Evolutionary conservation across 2,797 vertebrate genomes (phyloP).

Genomic region (Morus bassanus): DNA sequence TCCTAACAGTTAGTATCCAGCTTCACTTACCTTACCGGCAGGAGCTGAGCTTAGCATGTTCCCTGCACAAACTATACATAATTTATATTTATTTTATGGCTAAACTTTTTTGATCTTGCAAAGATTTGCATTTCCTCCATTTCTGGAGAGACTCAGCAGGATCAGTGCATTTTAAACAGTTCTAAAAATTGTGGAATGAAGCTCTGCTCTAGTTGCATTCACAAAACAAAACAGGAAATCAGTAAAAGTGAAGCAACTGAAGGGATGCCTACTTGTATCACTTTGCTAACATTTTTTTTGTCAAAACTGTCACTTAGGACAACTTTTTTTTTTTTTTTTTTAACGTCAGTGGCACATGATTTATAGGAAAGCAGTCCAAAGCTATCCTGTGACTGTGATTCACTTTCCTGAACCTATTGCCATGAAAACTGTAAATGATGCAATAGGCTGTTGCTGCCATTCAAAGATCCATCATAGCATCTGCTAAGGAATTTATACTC

Average conservation of each 20-base stretch:
- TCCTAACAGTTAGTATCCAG: neutral
- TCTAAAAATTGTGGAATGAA: neutral
- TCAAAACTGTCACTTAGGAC: neutral
- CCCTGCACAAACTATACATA: neutral
- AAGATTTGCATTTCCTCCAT: neutral
- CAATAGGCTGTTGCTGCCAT: neutral
- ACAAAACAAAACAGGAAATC: neutral
- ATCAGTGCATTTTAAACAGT: neutral
- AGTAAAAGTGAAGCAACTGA: neutral
- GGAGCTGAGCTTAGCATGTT: neutral
- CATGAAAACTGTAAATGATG: neutral
- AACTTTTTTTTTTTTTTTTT: neutral
- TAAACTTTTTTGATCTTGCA: neutral
- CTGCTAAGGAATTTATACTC: neutral
- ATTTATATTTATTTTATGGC: neutral
- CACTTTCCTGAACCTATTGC: neutral
- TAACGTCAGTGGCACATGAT: neutral
- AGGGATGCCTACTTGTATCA: neutral
- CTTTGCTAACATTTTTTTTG: neutral
- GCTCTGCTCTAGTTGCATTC: neutral
- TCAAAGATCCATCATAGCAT: neutral
- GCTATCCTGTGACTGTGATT: conserved; percentile 40
- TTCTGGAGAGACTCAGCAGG: neutral
- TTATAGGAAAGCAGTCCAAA: neutral
- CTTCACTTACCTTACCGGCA: neutral